These are phyloP conservation scores for Sebastes iracundus DNA, from an alignment of 2,797 vertebrate species.

Conservation along the genomic window DNA sequence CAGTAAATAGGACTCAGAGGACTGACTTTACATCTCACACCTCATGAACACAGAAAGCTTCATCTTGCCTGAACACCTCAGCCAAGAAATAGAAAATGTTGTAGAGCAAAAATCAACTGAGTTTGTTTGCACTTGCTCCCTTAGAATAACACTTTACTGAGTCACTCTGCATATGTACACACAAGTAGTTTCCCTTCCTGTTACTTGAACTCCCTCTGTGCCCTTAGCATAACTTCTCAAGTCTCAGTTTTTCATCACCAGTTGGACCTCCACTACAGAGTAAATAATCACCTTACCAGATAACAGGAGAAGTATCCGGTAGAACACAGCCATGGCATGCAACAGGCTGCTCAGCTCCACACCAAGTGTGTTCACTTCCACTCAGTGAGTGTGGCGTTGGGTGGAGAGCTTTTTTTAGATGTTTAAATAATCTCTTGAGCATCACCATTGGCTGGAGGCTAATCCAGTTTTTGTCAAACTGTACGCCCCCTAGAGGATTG, in stretches of 20 bases:
- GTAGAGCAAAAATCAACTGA: neutral
- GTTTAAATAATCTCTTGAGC: conserved; percentile 70
- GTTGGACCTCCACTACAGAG: neutral
- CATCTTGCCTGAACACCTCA: neutral
- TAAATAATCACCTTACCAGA: conserved; percentile 72
- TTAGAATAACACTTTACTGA: neutral
- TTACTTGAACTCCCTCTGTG: neutral
- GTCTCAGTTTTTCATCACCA: neutral
- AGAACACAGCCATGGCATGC: conserved; percentile 67
- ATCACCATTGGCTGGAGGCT: conserved; percentile 67
- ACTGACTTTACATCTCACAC: neutral
- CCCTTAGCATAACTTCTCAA: neutral
- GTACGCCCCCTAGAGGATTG: conserved; percentile 55
- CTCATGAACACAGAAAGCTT: neutral
- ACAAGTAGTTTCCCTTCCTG: neutral
- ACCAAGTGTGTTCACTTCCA: conserved; percentile 34
- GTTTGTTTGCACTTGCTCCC: neutral
- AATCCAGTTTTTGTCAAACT: conserved; percentile 48
- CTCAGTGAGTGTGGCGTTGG: conserved; percentile 33
- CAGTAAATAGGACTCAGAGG: neutral
- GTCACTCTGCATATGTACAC: neutral
- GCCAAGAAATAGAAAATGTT: neutral
- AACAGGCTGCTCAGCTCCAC: conserved; percentile 50
- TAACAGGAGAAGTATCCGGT: conserved; percentile 72
- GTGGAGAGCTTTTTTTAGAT: conserved; percentile 71